Base-by-base conservation (phyloP, 2,797 vertebrate genomes). In the Macroramphosus scolopax region DNA sequence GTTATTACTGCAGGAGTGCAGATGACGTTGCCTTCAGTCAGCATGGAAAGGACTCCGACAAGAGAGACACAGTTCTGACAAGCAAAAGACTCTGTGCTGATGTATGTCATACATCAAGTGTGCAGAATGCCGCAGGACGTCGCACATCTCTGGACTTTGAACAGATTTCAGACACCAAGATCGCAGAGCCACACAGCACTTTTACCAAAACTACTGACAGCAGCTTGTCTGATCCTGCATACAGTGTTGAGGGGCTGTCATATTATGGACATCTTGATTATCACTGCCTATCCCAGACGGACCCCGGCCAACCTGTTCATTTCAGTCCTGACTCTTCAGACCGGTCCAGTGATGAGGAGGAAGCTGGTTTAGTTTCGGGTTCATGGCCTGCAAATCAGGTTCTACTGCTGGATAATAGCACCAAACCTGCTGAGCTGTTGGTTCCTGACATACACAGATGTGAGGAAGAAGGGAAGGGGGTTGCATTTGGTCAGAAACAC, bases 331-430 rank as follows among this genome's bases (percentile, higher is more conserved):
- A 46, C 25, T 36, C 51, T 12, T 53, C 53, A 41, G 47, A 59
- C 17, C 31, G 42, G 12, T 59, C 47, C 1, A 50, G 41, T 35
- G 66, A 51, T 5, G 61, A 52, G 6, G 59, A 54, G 8, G 46
- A 62, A 12, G 32, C 2, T 7, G 34, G 20, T 10, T 10, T 48
- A 24, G 50, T 37, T 55, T n/a, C 17, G 16, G 28, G 13, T 44
- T 17, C 46, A 10, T 34, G 16, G 6, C 12, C 24, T 3, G 25
- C 40, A 42, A 58, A 69, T 3, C 40, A 70, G 37, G 35, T 81
- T 50, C 6, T 82, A n/a, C 62, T 83, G 17, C 25, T 76, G 15
- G 77, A 82, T 32, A 75, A 80, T 3, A 74, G 68, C 10, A 7
- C 65, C 10, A 67, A 64, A 54, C 62, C 68, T 17, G 42, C 67